Evolutionary conservation across 1,140 invertebrate species (phyloP).

Genomic region (Gryon sp.): DNA sequence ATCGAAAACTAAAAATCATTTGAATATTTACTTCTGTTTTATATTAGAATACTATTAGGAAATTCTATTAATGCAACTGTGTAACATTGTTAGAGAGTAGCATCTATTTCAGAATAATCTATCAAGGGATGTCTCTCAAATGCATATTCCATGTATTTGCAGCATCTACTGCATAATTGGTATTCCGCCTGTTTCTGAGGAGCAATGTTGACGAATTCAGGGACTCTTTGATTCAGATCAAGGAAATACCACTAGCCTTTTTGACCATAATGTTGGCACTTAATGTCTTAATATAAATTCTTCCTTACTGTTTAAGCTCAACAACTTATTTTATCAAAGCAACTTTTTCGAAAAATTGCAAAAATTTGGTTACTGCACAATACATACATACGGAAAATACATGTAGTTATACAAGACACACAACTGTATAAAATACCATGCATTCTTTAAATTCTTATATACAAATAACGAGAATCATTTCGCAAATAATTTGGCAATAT

Average conservation of each 20-base stretch:
- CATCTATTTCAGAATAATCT: slow-evolving; percentile 36
- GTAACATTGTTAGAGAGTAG: slow-evolving; percentile 29
- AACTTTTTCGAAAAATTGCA: background rate
- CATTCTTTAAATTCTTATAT: no score
- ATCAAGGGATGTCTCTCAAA: slow-evolving; percentile 43
- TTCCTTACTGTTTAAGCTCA: slow-evolving; percentile 4
- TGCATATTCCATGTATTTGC: slow-evolving; percentile 59
- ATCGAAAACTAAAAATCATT: no score
- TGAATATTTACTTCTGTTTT: slow-evolving; percentile 3
- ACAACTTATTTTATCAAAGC: slow-evolving; percentile 19
- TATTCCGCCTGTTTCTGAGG: slow-evolving; percentile 28
- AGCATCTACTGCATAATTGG: slow-evolving; percentile 41
- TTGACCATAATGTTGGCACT: background rate
- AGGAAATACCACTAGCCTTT: slow-evolving; percentile 2
- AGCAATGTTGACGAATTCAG: slow-evolving; percentile 29
- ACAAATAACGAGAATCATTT: no score
- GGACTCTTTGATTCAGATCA: slow-evolving; percentile 13
- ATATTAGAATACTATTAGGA: slow-evolving; percentile 18
- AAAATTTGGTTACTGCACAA: no score
- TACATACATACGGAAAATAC: no score
- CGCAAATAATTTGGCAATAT: no score
- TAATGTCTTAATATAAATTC: slow-evolving; percentile 38
- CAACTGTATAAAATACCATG: no score
- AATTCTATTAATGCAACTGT: slow-evolving; percentile 23
- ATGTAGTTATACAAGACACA: no score